phyloP scores from a whole-genome alignment of 2,888 invertebrate species.

The Cylindroiulus punctatus region DNA sequence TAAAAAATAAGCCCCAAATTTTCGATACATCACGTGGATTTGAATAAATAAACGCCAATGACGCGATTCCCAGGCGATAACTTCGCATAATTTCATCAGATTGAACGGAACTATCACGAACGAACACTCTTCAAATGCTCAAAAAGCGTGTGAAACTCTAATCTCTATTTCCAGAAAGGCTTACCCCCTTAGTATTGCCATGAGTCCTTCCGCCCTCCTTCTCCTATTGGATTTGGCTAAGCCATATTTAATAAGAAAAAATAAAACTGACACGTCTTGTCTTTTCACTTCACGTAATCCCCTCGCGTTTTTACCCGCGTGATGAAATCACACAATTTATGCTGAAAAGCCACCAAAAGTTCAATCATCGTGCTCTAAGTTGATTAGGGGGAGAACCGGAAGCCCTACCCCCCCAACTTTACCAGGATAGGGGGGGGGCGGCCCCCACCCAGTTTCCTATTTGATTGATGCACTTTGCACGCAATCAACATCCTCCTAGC shows the following conservation, averaged over 20 bases:
- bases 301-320: neutral
- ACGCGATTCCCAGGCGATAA: no score
- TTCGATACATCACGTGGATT: no score
- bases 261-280: neutral
- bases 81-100: neutral
- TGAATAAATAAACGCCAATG: no score
- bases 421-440: neutral
- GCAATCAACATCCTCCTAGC: neutral
- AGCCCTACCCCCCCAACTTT: neutral
- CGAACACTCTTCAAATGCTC: neutral
- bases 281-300: neutral
- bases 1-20: no score
- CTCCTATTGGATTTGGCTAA: conserved; percentile 1
- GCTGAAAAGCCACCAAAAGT: neutral
- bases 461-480: conserved; percentile 37
- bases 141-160: neutral
- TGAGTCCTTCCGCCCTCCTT: neutral
- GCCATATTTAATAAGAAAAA: conserved; percentile 37
- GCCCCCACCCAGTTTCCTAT: neutral
- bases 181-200: neutral
- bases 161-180: conserved; percentile 1
- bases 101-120: neutral
- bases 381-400: conserved; percentile 21
- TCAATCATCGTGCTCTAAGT: neutral
- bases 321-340: neutral